Evolutionary conservation across 2,888 invertebrate species (phyloP).

Genomic region (Thymelicus acteon): DNA sequence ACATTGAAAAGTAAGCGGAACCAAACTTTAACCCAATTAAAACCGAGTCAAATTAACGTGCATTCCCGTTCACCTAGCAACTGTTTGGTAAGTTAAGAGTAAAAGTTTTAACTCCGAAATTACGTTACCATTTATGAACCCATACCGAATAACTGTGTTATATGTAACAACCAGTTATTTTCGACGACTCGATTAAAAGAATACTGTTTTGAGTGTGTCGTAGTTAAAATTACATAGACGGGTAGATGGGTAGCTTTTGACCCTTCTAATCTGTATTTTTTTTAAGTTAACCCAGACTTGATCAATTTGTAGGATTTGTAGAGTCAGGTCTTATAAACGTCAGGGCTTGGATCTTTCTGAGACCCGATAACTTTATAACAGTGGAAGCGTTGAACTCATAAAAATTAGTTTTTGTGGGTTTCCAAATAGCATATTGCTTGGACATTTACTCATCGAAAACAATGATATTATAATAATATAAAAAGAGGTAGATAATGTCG

Average conservation of each 20-base stretch:
- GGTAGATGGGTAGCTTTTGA: too few species aligned
- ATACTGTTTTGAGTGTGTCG: background rate
- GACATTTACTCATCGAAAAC: background rate
- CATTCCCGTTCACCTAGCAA: background rate
- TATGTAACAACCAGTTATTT: background rate
- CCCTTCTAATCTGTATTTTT: too few species aligned
- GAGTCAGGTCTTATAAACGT: too few species aligned
- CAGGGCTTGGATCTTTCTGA: too few species aligned
- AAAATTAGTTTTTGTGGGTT: too few species aligned
- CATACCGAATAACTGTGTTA: background rate
- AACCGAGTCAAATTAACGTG: conserved; percentile 16
- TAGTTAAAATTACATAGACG: background rate
- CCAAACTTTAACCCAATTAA: conserved; percentile 16
- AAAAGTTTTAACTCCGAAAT: background rate
- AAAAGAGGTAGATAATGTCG: too few species aligned
- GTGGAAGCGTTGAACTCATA: too few species aligned
- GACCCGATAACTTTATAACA: too few species aligned
- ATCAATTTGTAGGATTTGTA: too few species aligned
- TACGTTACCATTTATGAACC: background rate
- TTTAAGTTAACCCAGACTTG: too few species aligned
- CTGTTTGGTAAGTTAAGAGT: background rate
- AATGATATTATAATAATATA: too few species aligned
- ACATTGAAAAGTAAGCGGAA: background rate
- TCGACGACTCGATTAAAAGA: background rate
- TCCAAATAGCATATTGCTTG: too few species aligned